Percentiles rank a stretch among this genome's conserved stretches.
These are phyloP conservation scores for Otus scops DNA, from an alignment of 2,797 vertebrate genomes.

Conservation along the genomic window DNA sequence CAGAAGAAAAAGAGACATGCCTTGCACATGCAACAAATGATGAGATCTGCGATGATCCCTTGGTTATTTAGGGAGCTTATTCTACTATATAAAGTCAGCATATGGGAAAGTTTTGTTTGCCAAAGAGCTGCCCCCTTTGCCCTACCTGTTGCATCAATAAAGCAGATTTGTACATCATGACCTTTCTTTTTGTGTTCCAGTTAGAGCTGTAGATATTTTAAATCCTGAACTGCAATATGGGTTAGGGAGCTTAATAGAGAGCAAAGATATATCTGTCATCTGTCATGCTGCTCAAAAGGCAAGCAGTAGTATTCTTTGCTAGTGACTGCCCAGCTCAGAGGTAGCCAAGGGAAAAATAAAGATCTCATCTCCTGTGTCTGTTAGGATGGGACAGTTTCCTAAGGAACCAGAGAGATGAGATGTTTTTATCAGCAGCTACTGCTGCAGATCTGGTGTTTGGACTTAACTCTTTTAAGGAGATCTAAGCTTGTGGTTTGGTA, in stretches of 20 bases:
- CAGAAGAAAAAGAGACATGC: neutral
- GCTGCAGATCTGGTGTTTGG: neutral
- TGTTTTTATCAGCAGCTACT: neutral
- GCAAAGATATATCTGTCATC: neutral
- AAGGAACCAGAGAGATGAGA: neutral
- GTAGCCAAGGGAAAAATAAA: neutral
- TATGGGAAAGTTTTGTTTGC: neutral
- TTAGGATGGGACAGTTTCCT: neutral
- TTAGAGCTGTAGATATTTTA: neutral
- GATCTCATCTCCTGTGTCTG: neutral
- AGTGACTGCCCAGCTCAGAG: neutral
- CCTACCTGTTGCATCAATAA: neutral
- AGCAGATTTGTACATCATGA: neutral
- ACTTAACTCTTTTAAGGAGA: neutral
- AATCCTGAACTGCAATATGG: neutral
- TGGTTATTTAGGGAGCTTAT: neutral
- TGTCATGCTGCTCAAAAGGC: neutral
- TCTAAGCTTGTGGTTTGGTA: neutral
- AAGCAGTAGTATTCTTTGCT: neutral
- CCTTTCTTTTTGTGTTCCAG: neutral
- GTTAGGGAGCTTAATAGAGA: neutral
- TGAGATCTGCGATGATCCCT: neutral
- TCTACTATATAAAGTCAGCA: neutral
- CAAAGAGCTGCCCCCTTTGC: neutral
- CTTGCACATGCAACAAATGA: neutral